These are phyloP conservation scores for Drosophila koepferae DNA, from an alignment of 2,888 invertebrate genomes.

Conservation along the genomic window DNA sequence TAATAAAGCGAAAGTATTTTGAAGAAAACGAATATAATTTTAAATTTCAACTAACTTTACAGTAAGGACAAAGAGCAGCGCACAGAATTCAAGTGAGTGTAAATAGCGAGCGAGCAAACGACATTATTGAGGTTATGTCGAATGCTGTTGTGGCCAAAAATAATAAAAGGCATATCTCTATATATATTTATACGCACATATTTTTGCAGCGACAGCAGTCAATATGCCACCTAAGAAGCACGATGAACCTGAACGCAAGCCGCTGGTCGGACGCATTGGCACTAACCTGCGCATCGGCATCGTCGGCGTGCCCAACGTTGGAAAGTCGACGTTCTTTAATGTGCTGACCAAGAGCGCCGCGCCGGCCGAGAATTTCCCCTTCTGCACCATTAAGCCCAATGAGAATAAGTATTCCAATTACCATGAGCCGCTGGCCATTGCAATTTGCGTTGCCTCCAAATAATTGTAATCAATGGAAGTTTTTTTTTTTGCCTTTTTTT, in stretches of 20 bases:
- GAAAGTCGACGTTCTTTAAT: conserved; percentile 99
- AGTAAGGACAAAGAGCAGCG: conserved; percentile 10
- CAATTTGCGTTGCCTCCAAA: conserved; percentile 52
- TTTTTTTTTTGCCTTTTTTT: conserved; percentile 36
- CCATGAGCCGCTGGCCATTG: conserved; percentile 28
- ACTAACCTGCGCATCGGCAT: conserved; percentile 98
- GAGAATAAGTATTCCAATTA: conserved; percentile 95
- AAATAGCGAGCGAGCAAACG: not conserved
- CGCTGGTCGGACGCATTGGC: conserved; percentile 96
- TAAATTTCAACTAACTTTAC: not conserved
- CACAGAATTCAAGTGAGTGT: conserved; percentile 18
- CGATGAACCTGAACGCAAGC: conserved; percentile 94
- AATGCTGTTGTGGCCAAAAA: conserved; percentile 46
- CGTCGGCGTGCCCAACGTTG: conserved; percentile 97
- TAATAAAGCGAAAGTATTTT: not conserved
- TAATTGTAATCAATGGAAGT: conserved; percentile 70
- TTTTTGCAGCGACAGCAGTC: conserved; percentile 5
- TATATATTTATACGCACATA: not conserved
- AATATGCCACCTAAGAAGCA: conserved; percentile 92
- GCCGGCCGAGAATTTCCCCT: conserved; percentile 99
- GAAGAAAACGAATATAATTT: not conserved
- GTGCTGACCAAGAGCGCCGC: conserved; percentile 98
- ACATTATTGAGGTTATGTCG: conserved; percentile 44
- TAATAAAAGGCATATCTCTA: conserved; percentile 24
- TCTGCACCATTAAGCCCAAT: conserved; percentile 99